Conservation (phyloP, 1,140 invertebrate genomes). For the Papilio helenus region DNA sequence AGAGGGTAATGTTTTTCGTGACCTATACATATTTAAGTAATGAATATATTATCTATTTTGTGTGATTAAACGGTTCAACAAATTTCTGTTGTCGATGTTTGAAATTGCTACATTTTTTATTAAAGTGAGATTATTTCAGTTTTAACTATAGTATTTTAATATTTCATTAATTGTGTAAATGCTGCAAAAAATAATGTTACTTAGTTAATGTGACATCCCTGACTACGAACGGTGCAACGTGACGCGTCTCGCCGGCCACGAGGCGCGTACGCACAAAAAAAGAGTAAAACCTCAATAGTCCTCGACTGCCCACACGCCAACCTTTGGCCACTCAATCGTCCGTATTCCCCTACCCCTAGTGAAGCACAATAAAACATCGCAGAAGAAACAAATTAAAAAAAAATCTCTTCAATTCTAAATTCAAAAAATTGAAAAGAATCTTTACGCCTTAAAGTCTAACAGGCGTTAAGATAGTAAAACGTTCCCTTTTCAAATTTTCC, state of each 20-base stretch:
- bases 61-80: too few relatives aligned
- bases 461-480: background rate
- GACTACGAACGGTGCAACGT: slow-evolving; percentile 36
- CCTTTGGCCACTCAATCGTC: slow-evolving; percentile 81
- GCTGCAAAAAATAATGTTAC: background rate
- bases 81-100: too few relatives aligned
- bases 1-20: background rate
- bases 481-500: background rate
- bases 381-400: slow-evolving; percentile 45
- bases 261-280: slow-evolving; percentile 70
- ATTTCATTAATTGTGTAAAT: background rate
- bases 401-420: background rate
- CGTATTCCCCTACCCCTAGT: slow-evolving; percentile 56
- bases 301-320: slow-evolving; percentile 79
- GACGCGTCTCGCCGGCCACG: slow-evolving; percentile 47
- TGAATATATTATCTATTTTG: too few relatives aligned
- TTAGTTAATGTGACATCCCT: slow-evolving; percentile 16
- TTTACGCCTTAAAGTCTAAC: too few relatives aligned
- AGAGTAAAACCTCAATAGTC: slow-evolving; percentile 73
- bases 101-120: background rate
- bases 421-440: background rate
- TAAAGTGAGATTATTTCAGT: too few relatives aligned
- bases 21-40: background rate
- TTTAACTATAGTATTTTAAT: background rate
- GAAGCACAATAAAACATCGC: slow-evolving; percentile 52